phyloP scores from a whole-genome alignment of 2,888 invertebrate genomes.

The Scelioninae gen. 1 region DNA sequence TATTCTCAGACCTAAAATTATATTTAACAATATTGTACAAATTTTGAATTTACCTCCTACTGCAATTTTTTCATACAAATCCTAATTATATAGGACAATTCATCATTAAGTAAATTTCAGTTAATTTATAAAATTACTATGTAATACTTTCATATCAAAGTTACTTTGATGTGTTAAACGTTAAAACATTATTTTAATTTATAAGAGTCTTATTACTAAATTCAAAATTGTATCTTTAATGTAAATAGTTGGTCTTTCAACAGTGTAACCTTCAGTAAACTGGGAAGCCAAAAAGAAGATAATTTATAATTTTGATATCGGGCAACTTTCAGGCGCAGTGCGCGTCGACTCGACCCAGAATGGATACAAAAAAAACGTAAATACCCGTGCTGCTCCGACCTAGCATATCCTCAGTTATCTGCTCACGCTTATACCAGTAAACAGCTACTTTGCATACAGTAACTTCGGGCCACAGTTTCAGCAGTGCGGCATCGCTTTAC shows the following conservation, averaged over 20 bases:
- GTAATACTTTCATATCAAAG: slow-evolving; percentile 1
- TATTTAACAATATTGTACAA: too few relatives aligned
- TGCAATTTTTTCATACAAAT: too few relatives aligned
- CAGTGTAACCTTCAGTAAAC: not conserved
- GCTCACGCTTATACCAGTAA: slow-evolving; percentile 70
- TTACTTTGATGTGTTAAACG: too few relatives aligned
- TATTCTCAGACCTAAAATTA: too few relatives aligned
- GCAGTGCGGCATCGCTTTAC: slow-evolving; percentile 67
- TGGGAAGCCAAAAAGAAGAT: slow-evolving; percentile 2
- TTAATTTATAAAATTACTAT: not conserved
- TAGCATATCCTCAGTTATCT: slow-evolving; percentile 70
- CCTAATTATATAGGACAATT: too few relatives aligned
- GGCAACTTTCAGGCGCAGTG: slow-evolving; percentile 26
- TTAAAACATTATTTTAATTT: too few relatives aligned
- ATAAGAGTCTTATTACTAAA: too few relatives aligned
- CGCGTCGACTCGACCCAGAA: slow-evolving; percentile 58
- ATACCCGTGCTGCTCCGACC: slow-evolving; percentile 59
- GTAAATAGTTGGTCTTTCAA: not conserved
- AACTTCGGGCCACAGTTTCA: slow-evolving; percentile 66
- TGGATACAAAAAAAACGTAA: slow-evolving; percentile 54
- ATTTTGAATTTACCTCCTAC: too few relatives aligned
- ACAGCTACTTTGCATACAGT: slow-evolving; percentile 71
- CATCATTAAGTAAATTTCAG: too few relatives aligned
- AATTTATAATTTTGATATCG: slow-evolving; percentile 56
- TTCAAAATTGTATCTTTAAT: not conserved